Percentiles rank a stretch among this genome's conserved stretches.
phyloP scores from a whole-genome alignment of 2,888 invertebrate species.

The Drosophila subquinaria region DNA sequence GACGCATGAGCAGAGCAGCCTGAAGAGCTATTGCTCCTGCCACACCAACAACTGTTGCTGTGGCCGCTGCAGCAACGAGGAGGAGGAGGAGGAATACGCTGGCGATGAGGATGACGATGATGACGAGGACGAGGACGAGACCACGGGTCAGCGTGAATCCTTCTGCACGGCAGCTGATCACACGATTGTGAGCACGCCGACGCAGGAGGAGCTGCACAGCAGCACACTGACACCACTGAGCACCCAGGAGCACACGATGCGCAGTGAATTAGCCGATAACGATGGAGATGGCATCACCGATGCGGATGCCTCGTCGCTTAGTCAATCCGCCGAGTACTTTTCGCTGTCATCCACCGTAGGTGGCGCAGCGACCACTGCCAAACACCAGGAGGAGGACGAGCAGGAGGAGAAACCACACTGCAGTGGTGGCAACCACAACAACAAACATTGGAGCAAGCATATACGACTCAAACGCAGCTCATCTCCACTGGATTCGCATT shows the following conservation, averaged over 20 bases:
- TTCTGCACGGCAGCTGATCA: slow-evolving; percentile 73
- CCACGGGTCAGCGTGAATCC: slow-evolving; percentile 66
- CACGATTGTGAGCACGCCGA: slow-evolving; percentile 60
- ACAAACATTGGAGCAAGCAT: slow-evolving; percentile 76
- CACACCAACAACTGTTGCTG: slow-evolving; percentile 81
- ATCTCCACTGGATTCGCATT: slow-evolving; percentile 80
- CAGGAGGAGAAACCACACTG: not conserved
- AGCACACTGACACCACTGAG: slow-evolving; percentile 81
- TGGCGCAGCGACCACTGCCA: slow-evolving; percentile 13
- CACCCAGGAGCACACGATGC: slow-evolving; percentile 76
- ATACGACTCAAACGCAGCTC: slow-evolving; percentile 79
- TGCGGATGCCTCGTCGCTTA: slow-evolving; percentile 80
- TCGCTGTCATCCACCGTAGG: slow-evolving; percentile 78
- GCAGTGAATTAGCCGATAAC: slow-evolving; percentile 66
- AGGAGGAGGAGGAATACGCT: slow-evolving; percentile 59
- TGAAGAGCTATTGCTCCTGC: slow-evolving; percentile 83
- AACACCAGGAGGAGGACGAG: not conserved
- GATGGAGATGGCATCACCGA: slow-evolving; percentile 60
- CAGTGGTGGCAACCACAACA: slow-evolving; percentile 36
- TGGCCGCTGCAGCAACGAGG: slow-evolving; percentile 76
- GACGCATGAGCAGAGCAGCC: slow-evolving; percentile 69
- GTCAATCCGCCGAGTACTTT: slow-evolving; percentile 84
- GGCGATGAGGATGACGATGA: slow-evolving; percentile 49
- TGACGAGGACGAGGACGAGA: slow-evolving; percentile 60
- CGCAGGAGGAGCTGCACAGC: slow-evolving; percentile 62